Evolutionary conservation across 2,797 vertebrate genomes (phyloP).

Genomic region (Bryconaethiops microstoma): DNA sequence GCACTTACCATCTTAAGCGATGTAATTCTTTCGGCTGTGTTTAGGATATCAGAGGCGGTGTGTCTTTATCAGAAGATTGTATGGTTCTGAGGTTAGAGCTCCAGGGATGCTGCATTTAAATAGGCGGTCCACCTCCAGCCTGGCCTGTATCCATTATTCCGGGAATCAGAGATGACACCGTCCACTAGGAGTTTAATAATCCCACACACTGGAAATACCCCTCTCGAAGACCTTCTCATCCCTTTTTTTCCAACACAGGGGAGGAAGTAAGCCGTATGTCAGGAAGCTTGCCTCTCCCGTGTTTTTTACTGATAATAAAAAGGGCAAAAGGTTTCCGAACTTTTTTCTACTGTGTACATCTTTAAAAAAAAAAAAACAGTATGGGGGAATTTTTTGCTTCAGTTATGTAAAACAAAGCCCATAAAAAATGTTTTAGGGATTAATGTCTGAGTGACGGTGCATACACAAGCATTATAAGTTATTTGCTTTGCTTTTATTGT

Average conservation of each 20-base stretch:
- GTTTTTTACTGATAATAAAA: background rate
- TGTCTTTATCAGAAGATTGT: conserved; percentile 2
- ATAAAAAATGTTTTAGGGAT: no score
- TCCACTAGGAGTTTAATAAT: conserved; percentile 60
- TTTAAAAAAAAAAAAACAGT: background rate
- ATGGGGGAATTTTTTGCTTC: background rate
- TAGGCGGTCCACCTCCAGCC: background rate
- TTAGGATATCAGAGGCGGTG: conserved; percentile 6
- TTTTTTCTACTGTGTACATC: background rate
- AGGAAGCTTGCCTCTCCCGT: conserved; percentile 16
- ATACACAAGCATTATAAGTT: no score
- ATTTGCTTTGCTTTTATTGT: no score
- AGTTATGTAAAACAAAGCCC: background rate
- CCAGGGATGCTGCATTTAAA: conserved; percentile 57
- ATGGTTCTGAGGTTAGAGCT: conserved; percentile 38
- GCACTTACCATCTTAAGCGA: conserved; percentile 69
- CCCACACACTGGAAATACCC: conserved; percentile 52
- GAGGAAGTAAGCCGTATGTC: conserved; percentile 12
- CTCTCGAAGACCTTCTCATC: background rate
- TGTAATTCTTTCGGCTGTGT: background rate
- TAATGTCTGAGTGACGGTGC: no score
- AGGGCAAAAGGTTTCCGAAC: background rate
- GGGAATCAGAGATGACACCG: conserved; percentile 50
- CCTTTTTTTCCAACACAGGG: background rate
- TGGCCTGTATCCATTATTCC: conserved; percentile 52